A percentile compares a stretch with the other conserved stretches of the same genome.
These are phyloP conservation scores for Eurystomus glaucurus DNA, from an alignment of 2,797 vertebrate genomes.

Conservation along the genomic window DNA sequence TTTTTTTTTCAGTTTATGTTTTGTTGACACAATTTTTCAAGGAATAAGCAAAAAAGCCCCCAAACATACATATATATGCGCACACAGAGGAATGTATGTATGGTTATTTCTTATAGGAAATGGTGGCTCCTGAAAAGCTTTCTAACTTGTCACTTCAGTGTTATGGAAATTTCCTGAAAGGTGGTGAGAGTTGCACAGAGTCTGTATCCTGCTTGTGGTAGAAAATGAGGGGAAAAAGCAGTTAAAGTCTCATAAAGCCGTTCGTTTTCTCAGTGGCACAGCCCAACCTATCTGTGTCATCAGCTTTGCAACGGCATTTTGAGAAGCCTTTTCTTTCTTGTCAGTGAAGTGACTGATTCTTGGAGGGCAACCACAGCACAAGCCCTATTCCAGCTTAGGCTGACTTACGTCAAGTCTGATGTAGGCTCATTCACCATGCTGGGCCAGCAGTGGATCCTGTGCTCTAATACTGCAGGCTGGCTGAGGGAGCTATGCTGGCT, in stretches of 20 bases:
- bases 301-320: neutral
- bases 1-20: neutral
- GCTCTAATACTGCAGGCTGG: neutral
- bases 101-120: neutral
- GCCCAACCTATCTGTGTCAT: neutral
- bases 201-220: neutral
- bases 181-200: neutral
- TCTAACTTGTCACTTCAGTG: neutral
- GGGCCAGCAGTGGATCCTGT: neutral
- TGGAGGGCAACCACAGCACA: neutral
- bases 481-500: neutral
- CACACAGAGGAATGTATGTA: fast-evolving
- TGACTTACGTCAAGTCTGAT: fast-evolving
- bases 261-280: neutral
- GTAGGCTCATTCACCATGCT: neutral
- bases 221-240: neutral
- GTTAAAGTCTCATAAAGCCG: too few species aligned
- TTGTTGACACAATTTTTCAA: neutral
- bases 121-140: neutral
- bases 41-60: neutral
- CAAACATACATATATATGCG: neutral
- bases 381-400: neutral
- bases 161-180: neutral
- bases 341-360: neutral
- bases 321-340: neutral